Percentiles rank a stretch among this genome's conserved stretches.
Conservation (phyloP, 2,888 invertebrate species). For the Hydroisotoma schaefferi region DNA sequence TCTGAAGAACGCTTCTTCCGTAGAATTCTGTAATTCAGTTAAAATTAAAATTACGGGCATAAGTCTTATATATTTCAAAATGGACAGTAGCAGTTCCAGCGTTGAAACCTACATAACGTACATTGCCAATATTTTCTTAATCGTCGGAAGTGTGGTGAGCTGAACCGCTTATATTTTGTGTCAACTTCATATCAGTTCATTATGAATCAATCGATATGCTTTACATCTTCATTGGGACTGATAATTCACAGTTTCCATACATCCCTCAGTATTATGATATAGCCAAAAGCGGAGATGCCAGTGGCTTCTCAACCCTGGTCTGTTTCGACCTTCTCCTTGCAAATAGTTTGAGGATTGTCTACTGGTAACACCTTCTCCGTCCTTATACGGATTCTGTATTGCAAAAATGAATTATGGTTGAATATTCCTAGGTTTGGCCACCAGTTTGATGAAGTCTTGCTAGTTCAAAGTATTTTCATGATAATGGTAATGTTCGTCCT, state of each 20-base stretch:
- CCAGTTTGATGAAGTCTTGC: slow-evolving; percentile 27
- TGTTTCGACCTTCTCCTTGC: slow-evolving; percentile 28
- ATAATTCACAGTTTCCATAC: slow-evolving; percentile 23
- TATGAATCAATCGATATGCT: too few relatives aligned
- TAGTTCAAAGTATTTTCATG: slow-evolving; percentile 33
- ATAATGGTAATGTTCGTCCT: slow-evolving; percentile 29
- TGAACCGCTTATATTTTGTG: too few relatives aligned
- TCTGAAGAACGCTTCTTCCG: too few relatives aligned
- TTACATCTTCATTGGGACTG: background rate
- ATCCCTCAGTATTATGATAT: slow-evolving; percentile 41
- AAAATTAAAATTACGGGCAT: too few relatives aligned
- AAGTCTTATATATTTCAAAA: too few relatives aligned
- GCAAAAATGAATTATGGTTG: background rate
- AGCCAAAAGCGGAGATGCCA: slow-evolving; percentile 14
- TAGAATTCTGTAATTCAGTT: too few relatives aligned
- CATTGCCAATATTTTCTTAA: too few relatives aligned
- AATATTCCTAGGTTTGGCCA: slow-evolving; percentile 31
- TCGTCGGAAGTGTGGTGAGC: too few relatives aligned
- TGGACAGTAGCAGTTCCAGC: too few relatives aligned
- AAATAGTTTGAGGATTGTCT: slow-evolving; percentile 31
- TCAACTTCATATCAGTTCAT: too few relatives aligned
- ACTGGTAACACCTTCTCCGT: slow-evolving; percentile 25
- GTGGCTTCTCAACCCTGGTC: slow-evolving; percentile 33
- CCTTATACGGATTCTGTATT: background rate
- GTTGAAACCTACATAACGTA: too few relatives aligned